Evolutionary conservation across 2,113 vertebrate genomes (phyloP).

Genomic region (Nansenia antarctica): DNA sequence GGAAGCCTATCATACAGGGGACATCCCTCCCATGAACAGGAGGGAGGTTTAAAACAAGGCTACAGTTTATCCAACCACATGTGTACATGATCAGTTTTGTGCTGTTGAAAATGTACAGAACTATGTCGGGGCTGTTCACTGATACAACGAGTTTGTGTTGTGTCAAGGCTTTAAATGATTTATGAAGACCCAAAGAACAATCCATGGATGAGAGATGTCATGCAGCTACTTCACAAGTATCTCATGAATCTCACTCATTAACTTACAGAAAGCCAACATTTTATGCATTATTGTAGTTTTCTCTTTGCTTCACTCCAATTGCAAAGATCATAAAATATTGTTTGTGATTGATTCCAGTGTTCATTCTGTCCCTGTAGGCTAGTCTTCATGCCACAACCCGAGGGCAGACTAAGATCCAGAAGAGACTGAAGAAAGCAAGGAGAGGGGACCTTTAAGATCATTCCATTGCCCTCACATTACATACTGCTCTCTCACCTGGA

Average conservation of each 20-base stretch:
- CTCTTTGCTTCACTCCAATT: too few species aligned
- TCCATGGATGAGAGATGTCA: slow-evolving; percentile 8
- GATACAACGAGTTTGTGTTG: slow-evolving; percentile 10
- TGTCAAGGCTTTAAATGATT: too few species aligned
- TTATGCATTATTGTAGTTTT: neutral
- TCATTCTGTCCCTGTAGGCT: slow-evolving; percentile 65
- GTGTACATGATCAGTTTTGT: neutral
- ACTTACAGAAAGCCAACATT: too few species aligned
- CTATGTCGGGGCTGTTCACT: neutral
- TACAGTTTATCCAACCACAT: neutral
- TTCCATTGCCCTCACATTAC: too few species aligned
- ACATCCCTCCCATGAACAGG: neutral
- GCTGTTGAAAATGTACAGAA: neutral
- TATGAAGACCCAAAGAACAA: slow-evolving; percentile 28
- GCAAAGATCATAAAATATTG: too few species aligned
- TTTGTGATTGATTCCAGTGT: neutral
- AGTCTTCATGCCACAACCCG: slow-evolving; percentile 91
- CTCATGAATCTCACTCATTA: too few species aligned
- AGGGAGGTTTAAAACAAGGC: neutral
- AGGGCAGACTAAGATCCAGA: slow-evolving; percentile 96
- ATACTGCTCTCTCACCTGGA: too few species aligned
- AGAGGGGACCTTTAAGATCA: slow-evolving; percentile 94
- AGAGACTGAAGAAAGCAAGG: slow-evolving; percentile 90
- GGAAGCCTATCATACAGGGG: neutral
- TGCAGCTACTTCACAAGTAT: too few species aligned